Evolutionary conservation across 2,797 vertebrate genomes (phyloP).

Genomic region (Notamacropus eugenii): DNA sequence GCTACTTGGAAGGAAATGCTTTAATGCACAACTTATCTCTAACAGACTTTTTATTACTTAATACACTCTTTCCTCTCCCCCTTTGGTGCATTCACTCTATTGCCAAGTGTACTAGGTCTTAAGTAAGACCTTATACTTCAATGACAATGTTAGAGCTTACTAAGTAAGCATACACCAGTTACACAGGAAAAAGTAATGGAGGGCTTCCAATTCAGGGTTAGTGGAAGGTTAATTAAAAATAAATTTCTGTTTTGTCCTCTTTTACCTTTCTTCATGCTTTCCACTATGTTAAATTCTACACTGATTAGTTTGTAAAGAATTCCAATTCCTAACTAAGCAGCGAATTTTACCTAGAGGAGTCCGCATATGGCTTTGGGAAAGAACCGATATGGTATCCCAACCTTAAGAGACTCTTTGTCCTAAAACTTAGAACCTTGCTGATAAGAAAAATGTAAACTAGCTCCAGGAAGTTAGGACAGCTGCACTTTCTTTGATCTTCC

Average conservation of each 20-base stretch:
- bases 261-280: background rate
- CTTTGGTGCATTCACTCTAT: background rate
- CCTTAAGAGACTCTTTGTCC: background rate
- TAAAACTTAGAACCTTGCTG: background rate
- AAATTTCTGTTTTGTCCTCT: background rate
- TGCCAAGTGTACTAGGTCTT: background rate
- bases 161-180: background rate
- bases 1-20: background rate
- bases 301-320: background rate
- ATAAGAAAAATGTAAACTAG: background rate
- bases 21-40: background rate
- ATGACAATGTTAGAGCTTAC: too few species aligned
- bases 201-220: background rate
- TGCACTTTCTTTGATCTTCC: background rate
- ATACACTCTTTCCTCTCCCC: background rate
- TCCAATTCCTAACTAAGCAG: background rate
- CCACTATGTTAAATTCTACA: background rate
- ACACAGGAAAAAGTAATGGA: background rate
- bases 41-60: too few species aligned
- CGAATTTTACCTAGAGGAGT: background rate
- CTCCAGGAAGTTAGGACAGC: background rate
- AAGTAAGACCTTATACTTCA: background rate
- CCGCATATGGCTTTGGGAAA: background rate
- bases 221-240: background rate
- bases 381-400: background rate